Percentiles rank a stretch among this genome's conserved stretches.
These are phyloP conservation scores for Scomberomorus guttatus DNA, from an alignment of 2,797 vertebrate species.

Conservation along the genomic window DNA sequence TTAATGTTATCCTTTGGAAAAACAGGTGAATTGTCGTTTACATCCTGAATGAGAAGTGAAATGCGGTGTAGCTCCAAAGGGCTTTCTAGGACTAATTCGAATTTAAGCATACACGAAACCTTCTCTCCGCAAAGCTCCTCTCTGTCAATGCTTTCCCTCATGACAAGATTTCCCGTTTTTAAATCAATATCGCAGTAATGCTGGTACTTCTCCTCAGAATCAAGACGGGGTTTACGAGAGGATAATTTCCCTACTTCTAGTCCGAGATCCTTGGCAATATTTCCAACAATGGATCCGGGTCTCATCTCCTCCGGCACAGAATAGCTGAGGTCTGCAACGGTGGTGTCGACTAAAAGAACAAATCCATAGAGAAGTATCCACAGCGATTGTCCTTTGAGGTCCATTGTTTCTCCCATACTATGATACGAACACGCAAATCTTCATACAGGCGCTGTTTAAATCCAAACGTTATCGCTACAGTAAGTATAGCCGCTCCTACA, in stretches of 20 bases:
- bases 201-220: constrained; percentile 37
- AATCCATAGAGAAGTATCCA: background rate
- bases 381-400: background rate
- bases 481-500: background rate
- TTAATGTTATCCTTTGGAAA: constrained; percentile 57
- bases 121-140: constrained; percentile 79
- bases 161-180: constrained; percentile 59
- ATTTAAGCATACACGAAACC: constrained; percentile 59
- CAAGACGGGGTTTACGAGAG: constrained; percentile 65
- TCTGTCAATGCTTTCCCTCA: constrained; percentile 72
- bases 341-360: background rate
- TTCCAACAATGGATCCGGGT: constrained; percentile 38
- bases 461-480: fast-evolving
- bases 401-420: background rate
- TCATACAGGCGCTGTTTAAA: fast-evolving
- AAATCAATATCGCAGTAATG: constrained; percentile 61
- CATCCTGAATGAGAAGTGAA: constrained; percentile 56
- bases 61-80: constrained; percentile 71
- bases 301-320: constrained; percentile 66
- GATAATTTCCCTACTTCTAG: constrained; percentile 41
- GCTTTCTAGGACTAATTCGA: constrained; percentile 64
- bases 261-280: constrained; percentile 55
- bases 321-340: constrained; percentile 66
- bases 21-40: constrained; percentile 70
- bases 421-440: fast-evolving